These are phyloP conservation scores for Sphenopsis melanotis DNA, from an alignment of 2,797 vertebrate species.

Conservation along the genomic window DNA sequence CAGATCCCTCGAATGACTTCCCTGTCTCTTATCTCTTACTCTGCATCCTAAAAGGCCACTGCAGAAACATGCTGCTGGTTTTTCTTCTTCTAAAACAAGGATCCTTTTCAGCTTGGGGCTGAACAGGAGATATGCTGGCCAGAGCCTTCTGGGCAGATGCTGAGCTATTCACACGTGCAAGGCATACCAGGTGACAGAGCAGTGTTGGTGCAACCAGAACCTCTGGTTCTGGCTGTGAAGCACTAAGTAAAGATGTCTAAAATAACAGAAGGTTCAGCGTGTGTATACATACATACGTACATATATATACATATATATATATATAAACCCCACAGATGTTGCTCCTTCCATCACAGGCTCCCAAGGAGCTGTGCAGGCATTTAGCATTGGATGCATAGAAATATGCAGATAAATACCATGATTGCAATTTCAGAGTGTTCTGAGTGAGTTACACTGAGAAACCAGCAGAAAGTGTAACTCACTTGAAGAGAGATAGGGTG, in stretches of 20 bases:
- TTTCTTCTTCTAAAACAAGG: constrained; percentile 14
- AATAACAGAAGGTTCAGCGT: neutral
- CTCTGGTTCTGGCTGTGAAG: neutral
- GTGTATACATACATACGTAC: neutral
- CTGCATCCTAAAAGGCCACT: constrained; percentile 11
- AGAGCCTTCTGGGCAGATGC: neutral
- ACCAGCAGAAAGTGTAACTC: neutral
- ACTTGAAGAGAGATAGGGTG: neutral
- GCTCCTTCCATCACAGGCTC: neutral
- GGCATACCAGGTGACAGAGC: neutral
- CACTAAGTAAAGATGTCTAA: neutral
- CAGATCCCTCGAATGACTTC: constrained; percentile 42
- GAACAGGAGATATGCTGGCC: neutral
- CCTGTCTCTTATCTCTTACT: constrained; percentile 26
- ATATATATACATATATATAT: no score
- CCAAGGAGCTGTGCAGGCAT: neutral
- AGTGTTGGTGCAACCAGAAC: neutral
- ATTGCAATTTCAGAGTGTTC: neutral
- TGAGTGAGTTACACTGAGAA: neutral
- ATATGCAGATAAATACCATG: neutral
- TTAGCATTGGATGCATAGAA: neutral
- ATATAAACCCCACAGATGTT: neutral
- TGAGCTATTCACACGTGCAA: neutral
- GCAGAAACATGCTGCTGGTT: neutral
- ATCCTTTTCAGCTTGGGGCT: constrained; percentile 22